Percentiles rank a stretch among this genome's conserved stretches.
phyloP scores from a whole-genome alignment of 2,888 invertebrate species.

The Brachypterus glaber region DNA sequence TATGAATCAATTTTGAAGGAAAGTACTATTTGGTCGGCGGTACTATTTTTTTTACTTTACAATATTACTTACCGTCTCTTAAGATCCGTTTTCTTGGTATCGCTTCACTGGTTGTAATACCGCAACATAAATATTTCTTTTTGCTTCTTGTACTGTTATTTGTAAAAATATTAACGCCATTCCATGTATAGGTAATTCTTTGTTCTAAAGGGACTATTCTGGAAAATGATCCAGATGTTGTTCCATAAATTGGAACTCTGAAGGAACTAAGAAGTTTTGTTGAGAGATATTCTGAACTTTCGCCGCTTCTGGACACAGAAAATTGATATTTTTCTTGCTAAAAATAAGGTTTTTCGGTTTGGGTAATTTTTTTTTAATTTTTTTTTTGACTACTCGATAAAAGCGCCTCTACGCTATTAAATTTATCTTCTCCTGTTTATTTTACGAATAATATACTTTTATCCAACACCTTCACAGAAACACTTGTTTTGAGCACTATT shows the following conservation, averaged over 20 bases:
- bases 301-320: neutral
- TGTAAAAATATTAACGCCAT: constrained; percentile 66
- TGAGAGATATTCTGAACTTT: constrained; percentile 11
- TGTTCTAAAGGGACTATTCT: constrained; percentile 29
- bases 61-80: constrained; percentile 52
- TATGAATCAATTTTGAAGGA: too few relatives aligned
- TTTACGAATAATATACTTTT: too few relatives aligned
- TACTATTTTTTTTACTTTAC: too few relatives aligned
- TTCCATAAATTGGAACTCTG: constrained; percentile 24
- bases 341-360: too few relatives aligned
- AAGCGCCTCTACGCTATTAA: too few relatives aligned
- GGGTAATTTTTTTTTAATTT: too few relatives aligned
- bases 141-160: constrained; percentile 33
- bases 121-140: constrained; percentile 17
- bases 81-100: constrained; percentile 59
- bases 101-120: constrained; percentile 24
- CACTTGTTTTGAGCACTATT: too few relatives aligned
- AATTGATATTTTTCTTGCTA: too few relatives aligned
- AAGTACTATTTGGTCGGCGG: too few relatives aligned
- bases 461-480: too few relatives aligned
- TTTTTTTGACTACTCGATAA: too few relatives aligned
- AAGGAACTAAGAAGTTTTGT: constrained; percentile 9
- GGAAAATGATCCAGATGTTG: constrained; percentile 12
- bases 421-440: too few relatives aligned
- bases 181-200: constrained; percentile 66